These are phyloP conservation scores for Ypsolopha scabrella DNA, from an alignment of 2,888 invertebrate species.

Conservation along the genomic window DNA sequence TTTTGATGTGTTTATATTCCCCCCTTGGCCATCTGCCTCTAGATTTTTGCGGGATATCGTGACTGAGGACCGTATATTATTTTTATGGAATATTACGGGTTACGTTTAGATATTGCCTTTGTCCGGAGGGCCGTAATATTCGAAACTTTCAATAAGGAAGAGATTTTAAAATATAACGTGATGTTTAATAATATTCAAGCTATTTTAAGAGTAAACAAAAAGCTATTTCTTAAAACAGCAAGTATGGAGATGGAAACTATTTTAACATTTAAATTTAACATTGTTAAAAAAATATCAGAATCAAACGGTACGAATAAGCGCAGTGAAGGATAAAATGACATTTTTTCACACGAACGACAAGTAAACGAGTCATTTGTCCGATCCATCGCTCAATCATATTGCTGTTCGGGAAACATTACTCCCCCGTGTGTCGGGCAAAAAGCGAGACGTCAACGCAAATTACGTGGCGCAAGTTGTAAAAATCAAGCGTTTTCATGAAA, in stretches of 20 bases:
- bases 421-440: background rate
- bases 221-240: too few relatives aligned
- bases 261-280: too few relatives aligned
- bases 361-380: conserved; percentile 1
- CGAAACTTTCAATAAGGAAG: background rate
- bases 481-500: background rate
- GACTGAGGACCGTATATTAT: background rate
- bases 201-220: too few relatives aligned
- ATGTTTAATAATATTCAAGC: too few relatives aligned
- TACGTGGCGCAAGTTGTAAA: background rate
- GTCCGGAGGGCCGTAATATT: background rate
- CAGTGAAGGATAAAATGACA: background rate
- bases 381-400: conserved; percentile 4
- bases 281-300: too few relatives aligned
- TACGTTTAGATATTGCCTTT: conserved; percentile 1
- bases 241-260: too few relatives aligned
- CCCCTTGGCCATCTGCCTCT: background rate
- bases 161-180: too few relatives aligned
- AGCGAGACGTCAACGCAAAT: background rate
- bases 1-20: conserved; percentile 12
- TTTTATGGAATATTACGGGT: conserved; percentile 2
- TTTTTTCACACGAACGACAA: background rate
- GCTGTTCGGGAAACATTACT: background rate
- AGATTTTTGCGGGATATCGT: background rate
- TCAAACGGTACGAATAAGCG: background rate